These are phyloP conservation scores for Podarcis lilfordi DNA, from an alignment of 2,797 vertebrate species.

Conservation along the genomic window DNA sequence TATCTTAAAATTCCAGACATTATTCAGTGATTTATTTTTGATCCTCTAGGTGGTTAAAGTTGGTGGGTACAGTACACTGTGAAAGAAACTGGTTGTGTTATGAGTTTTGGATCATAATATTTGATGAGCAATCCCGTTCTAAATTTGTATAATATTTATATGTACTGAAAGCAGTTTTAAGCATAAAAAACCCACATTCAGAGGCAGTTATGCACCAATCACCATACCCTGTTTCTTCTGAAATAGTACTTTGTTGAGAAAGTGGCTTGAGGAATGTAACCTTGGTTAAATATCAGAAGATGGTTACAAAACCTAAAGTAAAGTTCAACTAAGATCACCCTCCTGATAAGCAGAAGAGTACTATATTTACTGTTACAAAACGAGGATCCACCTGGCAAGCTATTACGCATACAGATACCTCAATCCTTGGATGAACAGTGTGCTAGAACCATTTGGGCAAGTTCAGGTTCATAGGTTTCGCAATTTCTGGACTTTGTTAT, in stretches of 20 bases:
- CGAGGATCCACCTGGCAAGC: neutral
- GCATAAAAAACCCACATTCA: neutral
- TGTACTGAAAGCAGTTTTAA: slow-evolving; percentile 15
- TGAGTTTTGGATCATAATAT: neutral
- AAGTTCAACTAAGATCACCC: slow-evolving; percentile 61
- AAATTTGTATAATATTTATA: slow-evolving; percentile 41
- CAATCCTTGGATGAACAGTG: neutral
- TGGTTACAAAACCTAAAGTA: slow-evolving; percentile 14
- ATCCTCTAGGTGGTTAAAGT: neutral
- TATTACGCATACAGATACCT: accelerated
- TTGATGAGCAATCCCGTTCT: slow-evolving; percentile 36
- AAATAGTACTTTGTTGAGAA: neutral
- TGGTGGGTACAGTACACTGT: neutral
- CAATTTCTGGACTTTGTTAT: neutral
- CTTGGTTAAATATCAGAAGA: slow-evolving; percentile 11
- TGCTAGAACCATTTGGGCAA: neutral
- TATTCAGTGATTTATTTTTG: neutral
- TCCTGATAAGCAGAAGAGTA: neutral
- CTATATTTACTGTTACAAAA: slow-evolving; percentile 41
- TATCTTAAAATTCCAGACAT: neutral
- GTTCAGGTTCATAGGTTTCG: neutral
- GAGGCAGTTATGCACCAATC: neutral
- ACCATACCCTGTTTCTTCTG: neutral
- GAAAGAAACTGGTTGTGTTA: neutral
- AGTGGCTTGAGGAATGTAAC: neutral